Base-by-base conservation (phyloP, 2,888 invertebrate species). In the Phengaris alcon region DNA sequence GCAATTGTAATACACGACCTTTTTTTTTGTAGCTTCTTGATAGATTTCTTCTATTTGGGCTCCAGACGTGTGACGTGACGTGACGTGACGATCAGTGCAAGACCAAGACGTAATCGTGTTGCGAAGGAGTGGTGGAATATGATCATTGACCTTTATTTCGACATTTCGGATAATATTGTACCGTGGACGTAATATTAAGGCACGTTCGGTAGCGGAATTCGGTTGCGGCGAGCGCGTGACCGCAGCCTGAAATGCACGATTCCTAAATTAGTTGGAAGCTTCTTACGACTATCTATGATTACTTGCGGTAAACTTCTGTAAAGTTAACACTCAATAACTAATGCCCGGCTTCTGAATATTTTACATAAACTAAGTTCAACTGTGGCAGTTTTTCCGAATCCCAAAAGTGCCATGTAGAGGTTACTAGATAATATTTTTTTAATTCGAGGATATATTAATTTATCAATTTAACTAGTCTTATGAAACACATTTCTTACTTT, bases 301-400 rank as follows among this genome's bases (percentile, higher is more conserved):
- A 85, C 89, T 89, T 91, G 90, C 86, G 90, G 92, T 91, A 84
- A 86, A 87, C 86, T 83, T 84, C 81, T 87, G 84, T 84, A 86
- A 84, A 85, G 84, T 84, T 83, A 78, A 81, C 85, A 86, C 82
- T 88, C 86, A 85, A 90, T 91, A 90, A 90, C 88, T 79, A 35
- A 35, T 35, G 35, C 35, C 35, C 35, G 35, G 3, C 4, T 35
- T 35, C 22, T 22, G 22, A 35, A 35, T 2, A 35, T 35, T 35
- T 35, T 35, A 35, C 35, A 35, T 35, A 35, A 35, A 4, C 35
- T 35, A 35, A 35, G 35, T 35, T 35, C 35, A 35, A 35, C 35
- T 4, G 4, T 35, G 35, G 35, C 4, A 35, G 35, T 35, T 4
- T 3, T 35, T 35, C 35, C 35, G 35, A 35, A 35, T 35, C 35